Evolutionary conservation across 1,140 invertebrate species (phyloP).

Genomic region (Drosophila willistoni): DNA sequence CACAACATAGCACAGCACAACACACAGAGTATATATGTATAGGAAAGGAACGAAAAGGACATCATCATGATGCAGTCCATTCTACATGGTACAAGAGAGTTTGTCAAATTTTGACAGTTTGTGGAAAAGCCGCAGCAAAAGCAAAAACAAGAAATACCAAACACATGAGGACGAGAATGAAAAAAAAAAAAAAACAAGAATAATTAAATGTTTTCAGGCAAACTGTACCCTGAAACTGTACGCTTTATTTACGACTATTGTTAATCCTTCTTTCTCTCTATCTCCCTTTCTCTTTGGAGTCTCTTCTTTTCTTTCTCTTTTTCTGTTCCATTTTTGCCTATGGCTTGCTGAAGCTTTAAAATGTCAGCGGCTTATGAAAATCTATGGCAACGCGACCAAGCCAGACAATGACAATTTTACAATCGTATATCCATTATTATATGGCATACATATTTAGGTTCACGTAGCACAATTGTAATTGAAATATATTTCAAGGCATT

Average conservation of each 20-base stretch:
- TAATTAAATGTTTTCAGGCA: conserved; percentile 25
- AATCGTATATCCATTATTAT: conserved; percentile 34
- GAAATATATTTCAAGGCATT: conserved; percentile 25
- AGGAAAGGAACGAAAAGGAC: conserved; percentile 10
- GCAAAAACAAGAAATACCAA: background rate
- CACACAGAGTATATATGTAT: background rate
- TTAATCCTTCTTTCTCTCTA: background rate
- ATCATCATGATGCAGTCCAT: conserved; percentile 36
- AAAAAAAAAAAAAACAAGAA: background rate
- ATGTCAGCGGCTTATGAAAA: conserved; percentile 20
- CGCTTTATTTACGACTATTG: conserved; percentile 41
- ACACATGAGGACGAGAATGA: background rate
- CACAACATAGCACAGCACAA: conserved; percentile 11
- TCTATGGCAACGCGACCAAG: conserved; percentile 10
- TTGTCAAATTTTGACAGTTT: conserved; percentile 55
- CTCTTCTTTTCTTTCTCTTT: background rate
- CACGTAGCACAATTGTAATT: conserved; percentile 24
- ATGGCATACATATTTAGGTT: background rate
- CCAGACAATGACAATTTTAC: conserved; percentile 20
- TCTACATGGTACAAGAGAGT: conserved; percentile 29
- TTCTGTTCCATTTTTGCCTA: background rate
- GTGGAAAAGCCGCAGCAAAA: conserved; percentile 31
- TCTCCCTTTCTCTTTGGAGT: background rate
- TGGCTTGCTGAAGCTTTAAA: conserved; percentile 2
- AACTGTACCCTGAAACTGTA: conserved; percentile 35